phyloP scores from a whole-genome alignment of 2,113 vertebrate genomes.

The Miniopterus natalensis region DNA sequence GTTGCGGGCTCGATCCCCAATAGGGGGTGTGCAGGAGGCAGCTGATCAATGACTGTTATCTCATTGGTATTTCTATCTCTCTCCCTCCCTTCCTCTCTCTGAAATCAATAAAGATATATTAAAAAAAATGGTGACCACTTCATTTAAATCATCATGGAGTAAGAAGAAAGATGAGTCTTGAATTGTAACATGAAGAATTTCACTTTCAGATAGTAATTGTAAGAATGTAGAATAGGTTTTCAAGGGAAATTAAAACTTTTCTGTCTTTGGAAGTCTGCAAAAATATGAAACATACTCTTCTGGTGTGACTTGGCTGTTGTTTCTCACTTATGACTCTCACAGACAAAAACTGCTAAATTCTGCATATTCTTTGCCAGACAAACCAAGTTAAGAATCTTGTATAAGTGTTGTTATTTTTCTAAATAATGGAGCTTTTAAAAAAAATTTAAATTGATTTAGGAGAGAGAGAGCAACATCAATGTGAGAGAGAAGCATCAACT shows the following conservation, averaged over 20 bases:
- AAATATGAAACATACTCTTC: slow-evolving; percentile 44
- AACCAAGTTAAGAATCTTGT: neutral
- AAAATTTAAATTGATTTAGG: too few species aligned
- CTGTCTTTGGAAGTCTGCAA: slow-evolving; percentile 24
- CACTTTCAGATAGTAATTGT: slow-evolving; percentile 27
- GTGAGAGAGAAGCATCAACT: too few species aligned
- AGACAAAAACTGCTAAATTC: slow-evolving; percentile 57
- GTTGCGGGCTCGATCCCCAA: too few species aligned
- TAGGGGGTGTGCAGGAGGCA: too few species aligned
- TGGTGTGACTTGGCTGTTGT: slow-evolving; percentile 10
- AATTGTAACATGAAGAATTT: neutral
- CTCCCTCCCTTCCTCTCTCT: too few species aligned
- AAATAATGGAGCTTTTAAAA: too few species aligned
- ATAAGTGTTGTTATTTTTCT: too few species aligned
- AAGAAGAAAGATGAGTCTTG: neutral
- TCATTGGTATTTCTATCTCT: too few species aligned
- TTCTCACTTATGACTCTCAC: slow-evolving; percentile 10
- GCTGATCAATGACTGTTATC: too few species aligned
- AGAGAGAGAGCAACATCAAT: too few species aligned
- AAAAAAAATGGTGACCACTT: neutral
- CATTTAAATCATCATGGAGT: neutral
- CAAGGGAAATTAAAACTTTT: slow-evolving; percentile 15
- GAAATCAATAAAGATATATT: too few species aligned
- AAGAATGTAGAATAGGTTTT: slow-evolving; percentile 27
- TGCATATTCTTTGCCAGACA: slow-evolving; percentile 43